Percentiles rank a stretch among this genome's conserved stretches.
Conservation (phyloP, 2,888 invertebrate species). For the Lasioglossum villosulum region DNA sequence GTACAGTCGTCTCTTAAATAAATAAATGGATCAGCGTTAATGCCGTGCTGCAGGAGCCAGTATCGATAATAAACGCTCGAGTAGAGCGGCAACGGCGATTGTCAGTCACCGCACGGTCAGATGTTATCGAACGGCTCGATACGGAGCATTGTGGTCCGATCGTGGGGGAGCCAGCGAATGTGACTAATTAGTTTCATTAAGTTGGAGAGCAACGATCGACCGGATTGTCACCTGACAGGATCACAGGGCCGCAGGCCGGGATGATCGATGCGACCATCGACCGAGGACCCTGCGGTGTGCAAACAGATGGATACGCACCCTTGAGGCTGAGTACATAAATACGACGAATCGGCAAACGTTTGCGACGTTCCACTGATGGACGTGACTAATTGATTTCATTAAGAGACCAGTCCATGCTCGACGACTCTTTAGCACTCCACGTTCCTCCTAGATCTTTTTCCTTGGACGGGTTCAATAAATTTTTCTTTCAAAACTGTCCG, state of each 20-base stretch:
- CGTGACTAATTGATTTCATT: slow-evolving; percentile 55
- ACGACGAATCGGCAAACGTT: slow-evolving; percentile 22
- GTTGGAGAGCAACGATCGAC: slow-evolving; percentile 43
- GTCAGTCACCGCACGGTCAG: slow-evolving; percentile 17
- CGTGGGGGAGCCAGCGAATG: slow-evolving; percentile 30
- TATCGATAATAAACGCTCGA: background rate
- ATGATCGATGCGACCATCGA: slow-evolving; percentile 42
- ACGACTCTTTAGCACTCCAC: background rate
- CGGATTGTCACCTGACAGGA: slow-evolving; percentile 52
- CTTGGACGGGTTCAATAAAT: background rate
- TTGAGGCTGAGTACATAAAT: slow-evolving; percentile 19
- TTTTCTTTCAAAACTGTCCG: background rate
- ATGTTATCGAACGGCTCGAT: slow-evolving; percentile 45
- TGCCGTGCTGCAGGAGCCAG: background rate
- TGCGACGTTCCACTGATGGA: slow-evolving; percentile 2
- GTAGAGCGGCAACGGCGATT: background rate
- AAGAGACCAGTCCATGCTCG: background rate
- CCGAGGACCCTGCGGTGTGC: background rate
- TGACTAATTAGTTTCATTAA: slow-evolving; percentile 68
- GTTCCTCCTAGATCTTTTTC: background rate
- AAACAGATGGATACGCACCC: slow-evolving; percentile 23
- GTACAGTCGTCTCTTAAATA: background rate
- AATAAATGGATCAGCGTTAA: background rate
- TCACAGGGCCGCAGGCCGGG: slow-evolving; percentile 6
- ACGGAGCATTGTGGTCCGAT: slow-evolving; percentile 44